Evolutionary conservation across 2,888 invertebrate genomes (phyloP), one percentile per base, ranked within the genome.

Genomic region (Stegana nigrithorax): DNA sequence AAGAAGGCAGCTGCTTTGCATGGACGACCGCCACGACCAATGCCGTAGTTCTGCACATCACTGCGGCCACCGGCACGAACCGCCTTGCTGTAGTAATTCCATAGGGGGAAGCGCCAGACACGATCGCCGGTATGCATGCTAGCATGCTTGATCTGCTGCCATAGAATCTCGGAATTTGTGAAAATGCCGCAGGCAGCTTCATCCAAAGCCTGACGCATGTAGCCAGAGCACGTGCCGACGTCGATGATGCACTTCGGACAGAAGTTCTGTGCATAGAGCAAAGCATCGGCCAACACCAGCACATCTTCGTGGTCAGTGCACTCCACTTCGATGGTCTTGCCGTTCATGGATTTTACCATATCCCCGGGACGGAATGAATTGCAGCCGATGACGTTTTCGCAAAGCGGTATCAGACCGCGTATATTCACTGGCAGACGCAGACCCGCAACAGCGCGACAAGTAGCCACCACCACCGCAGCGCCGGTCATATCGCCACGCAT

Each of bases 401-500:
- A 91, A 7, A 95, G 86, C 0, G 94, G 94, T 63, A 93, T 89
- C 59, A 93, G 88, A 1, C 78, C 93, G 80, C 90, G 84, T 44
- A 95, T 88, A 81, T 94, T 92, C 1, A 73, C 74, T 2, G 93
- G 92, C 12, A 93, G 83, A 66, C 90, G 88, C 0, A 94, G 87
- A 17, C 89, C 87, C 2, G 93, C 91, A 0, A 91, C 90, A 0
- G 93, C 91, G 59, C 90, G 87, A 55, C 92, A 89, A 2, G 91
- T 88, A 0, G 91, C 92, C 4, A 92, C 87, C 2, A 93, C 92
- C 74, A 91, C 91, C 0, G 94, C 94, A 0, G 94, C 94, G 1
- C 94, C 94, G 0, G 93, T 93, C 94, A 95, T 94, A 77, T 95
- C 94, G 1, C 91, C 93, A 65, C 92, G 87, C 93, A 94, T 94